Evolutionary conservation across 2,888 invertebrate species (phyloP).

Genomic region (Cataglyphis albicans): DNA sequence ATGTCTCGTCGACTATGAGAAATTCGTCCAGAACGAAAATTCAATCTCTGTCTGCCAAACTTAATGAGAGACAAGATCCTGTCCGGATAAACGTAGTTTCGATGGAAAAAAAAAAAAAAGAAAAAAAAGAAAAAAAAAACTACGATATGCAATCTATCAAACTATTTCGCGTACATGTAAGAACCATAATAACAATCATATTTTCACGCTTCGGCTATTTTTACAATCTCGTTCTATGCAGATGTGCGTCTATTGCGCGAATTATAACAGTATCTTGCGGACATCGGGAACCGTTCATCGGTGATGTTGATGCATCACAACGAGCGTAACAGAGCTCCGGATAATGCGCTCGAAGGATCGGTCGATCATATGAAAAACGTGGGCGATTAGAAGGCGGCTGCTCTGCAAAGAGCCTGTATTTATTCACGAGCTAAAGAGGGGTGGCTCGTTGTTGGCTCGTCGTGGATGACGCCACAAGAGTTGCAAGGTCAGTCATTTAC

Average conservation of each 20-base stretch:
- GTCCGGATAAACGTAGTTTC: background rate
- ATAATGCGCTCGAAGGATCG: conserved; percentile 15
- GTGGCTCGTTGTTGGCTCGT: conserved; percentile 7
- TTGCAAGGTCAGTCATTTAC: conserved; percentile 32
- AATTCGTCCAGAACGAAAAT: background rate
- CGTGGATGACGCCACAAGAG: conserved; percentile 10
- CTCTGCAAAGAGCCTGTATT: background rate
- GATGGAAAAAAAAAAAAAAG: background rate
- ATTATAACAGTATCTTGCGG: conserved; percentile 65
- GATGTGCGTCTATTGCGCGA: conserved; percentile 63
- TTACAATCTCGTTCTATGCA: conserved; percentile 58
- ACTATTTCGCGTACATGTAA: background rate
- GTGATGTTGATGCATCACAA: conserved; percentile 27
- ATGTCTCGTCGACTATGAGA: background rate
- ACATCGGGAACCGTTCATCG: conserved; percentile 13
- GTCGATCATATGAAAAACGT: conserved; percentile 21
- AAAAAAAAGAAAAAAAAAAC: background rate
- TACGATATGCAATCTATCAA: background rate
- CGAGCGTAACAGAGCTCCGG: conserved; percentile 1
- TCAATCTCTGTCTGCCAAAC: background rate
- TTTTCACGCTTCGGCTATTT: conserved; percentile 58
- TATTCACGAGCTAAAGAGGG: conserved; percentile 1
- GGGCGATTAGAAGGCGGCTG: conserved; percentile 4
- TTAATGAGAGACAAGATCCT: background rate
- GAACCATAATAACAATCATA: conserved; percentile 32